Conservation (phyloP, 1,140 invertebrate species). For the Drosophila malerkotliana region DNA sequence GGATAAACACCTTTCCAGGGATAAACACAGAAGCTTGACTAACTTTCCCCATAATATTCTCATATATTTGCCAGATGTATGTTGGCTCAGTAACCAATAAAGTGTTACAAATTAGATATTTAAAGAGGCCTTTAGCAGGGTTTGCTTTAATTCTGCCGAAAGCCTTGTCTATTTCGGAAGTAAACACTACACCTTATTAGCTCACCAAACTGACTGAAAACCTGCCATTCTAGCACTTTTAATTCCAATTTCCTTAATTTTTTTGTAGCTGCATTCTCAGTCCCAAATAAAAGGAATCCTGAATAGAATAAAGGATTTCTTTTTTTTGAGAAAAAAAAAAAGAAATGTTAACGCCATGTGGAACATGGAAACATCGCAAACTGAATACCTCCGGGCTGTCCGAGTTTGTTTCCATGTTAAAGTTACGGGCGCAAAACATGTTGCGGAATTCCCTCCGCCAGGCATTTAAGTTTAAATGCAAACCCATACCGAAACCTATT, state of each 20-base stretch:
- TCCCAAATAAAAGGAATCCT: neutral
- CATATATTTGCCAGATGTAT: conserved; percentile 10
- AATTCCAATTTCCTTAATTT: conserved; percentile 12
- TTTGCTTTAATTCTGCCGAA: conserved; percentile 58
- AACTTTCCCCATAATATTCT: conserved; percentile 26
- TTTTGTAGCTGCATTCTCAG: neutral
- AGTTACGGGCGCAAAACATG: conserved; percentile 3
- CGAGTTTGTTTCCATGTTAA: conserved; percentile 15
- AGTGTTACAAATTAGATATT: too few relatives aligned
- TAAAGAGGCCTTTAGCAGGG: neutral
- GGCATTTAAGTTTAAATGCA: conserved; percentile 28
- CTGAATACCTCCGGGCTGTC: conserved; percentile 10
- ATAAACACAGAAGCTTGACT: neutral
- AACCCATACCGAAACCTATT: neutral
- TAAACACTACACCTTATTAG: conserved; percentile 2
- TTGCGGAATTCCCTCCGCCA: conserved; percentile 1
- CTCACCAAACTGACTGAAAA: neutral
- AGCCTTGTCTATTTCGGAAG: conserved; percentile 4
- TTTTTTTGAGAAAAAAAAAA: too few relatives aligned
- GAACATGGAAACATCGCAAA: conserved; percentile 9
- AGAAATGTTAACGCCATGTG: conserved; percentile 3
- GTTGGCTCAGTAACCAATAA: too few relatives aligned
- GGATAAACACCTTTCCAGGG: neutral
- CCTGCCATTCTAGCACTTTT: conserved; percentile 5
- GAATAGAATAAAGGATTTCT: neutral